phyloP scores from a whole-genome alignment of 2,113 vertebrate genomes.

The Erythrolamprus reginae region DNA sequence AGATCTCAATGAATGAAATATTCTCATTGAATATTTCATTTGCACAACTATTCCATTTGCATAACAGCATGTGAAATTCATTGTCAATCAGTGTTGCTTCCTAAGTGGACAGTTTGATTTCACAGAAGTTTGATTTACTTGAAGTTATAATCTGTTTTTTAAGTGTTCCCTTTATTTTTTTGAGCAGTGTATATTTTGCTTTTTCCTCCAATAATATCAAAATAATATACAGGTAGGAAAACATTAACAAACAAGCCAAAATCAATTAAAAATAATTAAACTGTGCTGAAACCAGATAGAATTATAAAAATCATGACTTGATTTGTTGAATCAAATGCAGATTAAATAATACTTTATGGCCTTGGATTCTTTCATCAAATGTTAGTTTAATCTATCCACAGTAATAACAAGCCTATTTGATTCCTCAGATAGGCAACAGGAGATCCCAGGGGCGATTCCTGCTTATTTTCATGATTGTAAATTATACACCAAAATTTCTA shows the following conservation, averaged over 20 bases:
- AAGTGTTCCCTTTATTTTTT: no score
- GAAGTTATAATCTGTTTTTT: no score
- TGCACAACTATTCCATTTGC: no score
- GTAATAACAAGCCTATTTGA: not conserved
- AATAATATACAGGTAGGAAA: not conserved
- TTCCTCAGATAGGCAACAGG: not conserved
- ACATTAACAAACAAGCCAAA: not conserved
- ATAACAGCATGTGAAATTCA: no score
- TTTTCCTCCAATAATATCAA: not conserved
- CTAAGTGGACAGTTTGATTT: no score
- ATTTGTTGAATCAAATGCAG: not conserved
- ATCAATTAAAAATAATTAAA: not conserved
- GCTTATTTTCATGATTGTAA: not conserved
- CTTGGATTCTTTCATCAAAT: not conserved
- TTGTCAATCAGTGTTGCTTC: no score
- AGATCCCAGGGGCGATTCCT: not conserved
- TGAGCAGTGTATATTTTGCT: no score
- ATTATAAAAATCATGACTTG: not conserved
- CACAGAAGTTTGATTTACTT: no score
- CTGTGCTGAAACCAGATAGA: not conserved
- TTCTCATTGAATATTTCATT: no score
- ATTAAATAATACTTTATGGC: not conserved
- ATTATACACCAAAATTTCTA: not conserved
- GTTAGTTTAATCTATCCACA: not conserved
- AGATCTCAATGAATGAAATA: no score